Base-by-base conservation (phyloP, 2,113 vertebrate species). In the Brienomyrus longianalis region DNA sequence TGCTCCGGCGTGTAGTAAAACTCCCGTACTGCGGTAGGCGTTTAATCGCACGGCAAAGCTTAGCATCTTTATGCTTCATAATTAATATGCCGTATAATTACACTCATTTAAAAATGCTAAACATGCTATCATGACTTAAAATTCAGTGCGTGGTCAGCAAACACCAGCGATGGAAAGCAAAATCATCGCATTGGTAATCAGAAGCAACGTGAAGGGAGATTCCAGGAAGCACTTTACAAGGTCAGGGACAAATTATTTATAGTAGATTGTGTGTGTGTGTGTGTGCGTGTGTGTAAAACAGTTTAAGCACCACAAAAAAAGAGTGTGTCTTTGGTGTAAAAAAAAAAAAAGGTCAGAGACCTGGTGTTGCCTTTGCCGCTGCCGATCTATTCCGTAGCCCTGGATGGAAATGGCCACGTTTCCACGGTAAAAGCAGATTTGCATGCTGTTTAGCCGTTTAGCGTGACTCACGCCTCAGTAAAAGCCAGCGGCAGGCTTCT, bases 301-400 rank as follows among this genome's bases (percentile, higher is more conserved):
- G 35, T 80, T 80, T 80, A 80, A 80, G 27, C 74, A 80, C 74
- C 74, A 80, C 74, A 80, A 80, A 43, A 77, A 80, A 80, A 31
- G 74, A 80, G 74, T 80, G 31, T 35, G 17, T 39, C 15, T 80
- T 39, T 43, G 35, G 74, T 31, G 21, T 13, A 66, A 39, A 19
- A 31, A 31, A 31, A 31, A 1, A 39, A 43, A 19, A 80, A 43
- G 74, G 74, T 80, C 15, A 43, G 31, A 43, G 13, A 39, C 0
- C 35, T 39, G 74, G 74, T 80, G 9, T 19, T 1, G 70, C 5
- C 15, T 8, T 43, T 6, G 13, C 31, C 11, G 70, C 13, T 35
- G 66, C 31, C 31, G 1, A 0, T 31, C 31, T 74, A 10, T 74
- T 74, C 31, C 70, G 1, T 15, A 35, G 31, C 70, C 70, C 7